Evolutionary conservation across 2,888 invertebrate genomes (phyloP), one percentile per base, ranked within the genome.

Genomic region (Allophyes oxyacanthae): DNA sequence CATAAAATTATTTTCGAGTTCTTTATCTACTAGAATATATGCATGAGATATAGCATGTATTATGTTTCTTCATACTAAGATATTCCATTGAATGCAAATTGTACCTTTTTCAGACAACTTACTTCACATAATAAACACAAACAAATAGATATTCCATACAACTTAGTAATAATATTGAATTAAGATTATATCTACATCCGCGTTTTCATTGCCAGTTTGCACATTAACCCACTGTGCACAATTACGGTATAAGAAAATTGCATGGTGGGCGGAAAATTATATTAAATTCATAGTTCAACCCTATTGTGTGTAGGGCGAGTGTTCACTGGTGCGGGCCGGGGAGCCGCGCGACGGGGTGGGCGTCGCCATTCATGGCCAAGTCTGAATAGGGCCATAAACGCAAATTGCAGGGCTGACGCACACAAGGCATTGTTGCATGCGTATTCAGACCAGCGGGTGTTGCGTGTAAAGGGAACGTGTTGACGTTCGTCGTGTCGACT

Each of bases 361-460:
- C 73, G 73, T 57, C 55, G 55, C 79, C 83, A 85, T 88, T 88
- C 85, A 88, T 81, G 52, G 53, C 60, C 14, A 26, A 45, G 63
- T 57, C 67, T 85, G 77, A 85, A 88, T 86, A 81, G 82, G 69
- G 70, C 78, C 74, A 82, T 83, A 79, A 81, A 84, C 58, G 78
- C 81, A 83, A 87, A 86, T 85, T 84, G 83, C 79, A 84, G 73
- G 81, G 78, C 71, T 81, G 77, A 75, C 77, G 66, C 66, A 54
- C 71, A 64, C 59, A 53, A 64, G 52, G 64, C 40, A 72, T 70
- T 75, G 62, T 72, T 57, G 55, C 61, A 59, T 46, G 37, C 61
- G 58, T 60, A 67, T 67, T 67, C 53, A 67, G 53, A 54, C 37
- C 57, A 57, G 56, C 40, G 26, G n/a, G 46, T 50, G 60, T 59